Base-by-base conservation (phyloP, 2,113 vertebrate species). In the Trachemys scripta region DNA sequence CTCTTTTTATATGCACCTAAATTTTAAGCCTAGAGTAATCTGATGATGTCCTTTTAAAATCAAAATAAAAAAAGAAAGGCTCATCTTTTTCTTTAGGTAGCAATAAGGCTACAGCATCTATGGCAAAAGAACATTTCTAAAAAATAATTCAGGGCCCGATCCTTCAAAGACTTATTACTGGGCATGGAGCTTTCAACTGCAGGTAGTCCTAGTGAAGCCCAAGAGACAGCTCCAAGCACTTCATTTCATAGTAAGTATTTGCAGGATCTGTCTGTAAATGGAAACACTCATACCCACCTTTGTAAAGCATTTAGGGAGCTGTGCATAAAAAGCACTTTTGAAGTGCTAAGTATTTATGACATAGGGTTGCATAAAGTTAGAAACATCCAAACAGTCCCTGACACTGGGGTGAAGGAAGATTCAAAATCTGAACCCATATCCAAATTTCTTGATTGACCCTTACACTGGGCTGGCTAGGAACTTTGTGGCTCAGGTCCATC, bases 271-370 rank as follows among this genome's bases (percentile, higher is more conserved):
- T 65, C 45, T 90, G 13, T 85, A 50, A 57, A 24, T 72, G 53
- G 22, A 9, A 91, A 80, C 25, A 10, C 8, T 76, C 0, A 50
- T 87, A 92, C 90, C 10, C 95, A 72, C 87, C 42, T 76, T 45
- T 50, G 22, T 10, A 45, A 93, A 88, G 19, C 57, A 38, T 85
- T 91, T 80, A 81, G 88, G 81, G 82, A 85, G 85, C 47, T 25
- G 4, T 75, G 79, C 57, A 59, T 86, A 90, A 91, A 89, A 97
- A 90, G 91, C 56, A 56, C 72, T 72, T 42, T 19, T 50, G 17
- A 92, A 96, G 53, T 27, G 50, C 51, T 50, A 75, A 79, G n/a
- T 84, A 65, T 84, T 62, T 90, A 88, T 82, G 88, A 81, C 65
- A 53, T 86, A 4, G 12, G 53, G 49, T 87, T 27, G 50, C 80